Conservation (phyloP, 2,797 vertebrate species). For the Leontopithecus rosalia region DNA sequence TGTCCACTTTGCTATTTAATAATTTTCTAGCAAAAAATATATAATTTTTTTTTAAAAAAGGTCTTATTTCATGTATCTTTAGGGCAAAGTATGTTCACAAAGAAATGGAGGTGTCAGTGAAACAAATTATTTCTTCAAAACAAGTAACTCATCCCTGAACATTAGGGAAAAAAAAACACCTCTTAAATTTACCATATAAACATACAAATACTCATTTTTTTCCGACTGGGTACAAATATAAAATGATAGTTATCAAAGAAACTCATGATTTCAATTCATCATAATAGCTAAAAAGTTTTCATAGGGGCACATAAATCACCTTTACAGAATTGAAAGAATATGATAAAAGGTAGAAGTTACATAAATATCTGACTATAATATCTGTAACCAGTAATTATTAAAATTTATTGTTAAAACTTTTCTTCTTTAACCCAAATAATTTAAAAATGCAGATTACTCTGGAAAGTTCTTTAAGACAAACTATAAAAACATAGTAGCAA, state of each 20-base stretch:
- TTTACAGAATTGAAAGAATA: neutral
- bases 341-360: neutral
- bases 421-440: neutral
- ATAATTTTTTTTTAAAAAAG: neutral
- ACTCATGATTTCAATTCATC: slow-evolving; percentile 4
- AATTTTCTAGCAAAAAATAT: slow-evolving; percentile 37
- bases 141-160: neutral
- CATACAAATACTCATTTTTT: neutral
- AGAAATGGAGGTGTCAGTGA: slow-evolving; percentile 30
- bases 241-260: slow-evolving; percentile 19
- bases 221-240: neutral
- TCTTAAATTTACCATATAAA: neutral
- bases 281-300: neutral
- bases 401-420: slow-evolving; percentile 31
- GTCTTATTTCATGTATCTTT: slow-evolving; percentile 42
- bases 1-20: neutral
- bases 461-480: slow-evolving; percentile 37
- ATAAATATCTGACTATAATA: neutral
- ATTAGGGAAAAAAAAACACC: neutral
- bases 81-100: neutral
- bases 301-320: neutral
- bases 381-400: neutral
- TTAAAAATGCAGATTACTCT: neutral
- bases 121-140: slow-evolving; percentile 28
- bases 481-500: slow-evolving; percentile 9